phyloP scores from a whole-genome alignment of 2,797 vertebrate species.

The Lycodopsis pacificus region DNA sequence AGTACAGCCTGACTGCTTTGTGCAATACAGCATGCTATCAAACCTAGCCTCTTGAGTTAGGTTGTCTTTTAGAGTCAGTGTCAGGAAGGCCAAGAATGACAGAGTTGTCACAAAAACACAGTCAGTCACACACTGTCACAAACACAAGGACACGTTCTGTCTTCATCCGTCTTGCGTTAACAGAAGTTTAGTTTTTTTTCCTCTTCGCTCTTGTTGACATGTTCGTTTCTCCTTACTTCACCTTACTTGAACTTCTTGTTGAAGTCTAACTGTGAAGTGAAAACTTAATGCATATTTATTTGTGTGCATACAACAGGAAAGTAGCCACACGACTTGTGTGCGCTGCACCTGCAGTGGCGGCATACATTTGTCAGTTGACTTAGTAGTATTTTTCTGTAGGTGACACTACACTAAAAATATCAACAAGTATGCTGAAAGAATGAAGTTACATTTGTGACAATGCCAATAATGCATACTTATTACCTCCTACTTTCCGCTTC shows the following conservation, averaged over 20 bases:
- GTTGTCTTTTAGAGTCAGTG: conserved; percentile 58
- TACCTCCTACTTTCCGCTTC: background rate
- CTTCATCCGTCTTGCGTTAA: conserved; percentile 52
- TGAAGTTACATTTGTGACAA: background rate
- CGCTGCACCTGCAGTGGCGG: background rate
- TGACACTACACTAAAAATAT: background rate
- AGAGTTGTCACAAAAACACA: conserved; percentile 51
- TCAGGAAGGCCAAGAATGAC: conserved; percentile 64
- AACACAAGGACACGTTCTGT: conserved; percentile 60
- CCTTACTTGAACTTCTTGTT: conserved; percentile 26
- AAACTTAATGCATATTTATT: background rate
- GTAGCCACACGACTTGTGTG: background rate
- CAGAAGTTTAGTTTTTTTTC: conserved; percentile 36
- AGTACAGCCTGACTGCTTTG: conserved; percentile 48
- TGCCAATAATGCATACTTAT: background rate
- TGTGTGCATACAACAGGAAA: background rate
- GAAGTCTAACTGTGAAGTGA: background rate
- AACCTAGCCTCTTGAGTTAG: conserved; percentile 56
- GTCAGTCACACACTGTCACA: conserved; percentile 45
- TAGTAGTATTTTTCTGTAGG: background rate
- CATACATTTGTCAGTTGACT: background rate
- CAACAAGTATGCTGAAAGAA: background rate
- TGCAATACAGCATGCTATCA: conserved; percentile 44
- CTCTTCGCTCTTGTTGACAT: conserved; percentile 25
- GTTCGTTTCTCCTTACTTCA: conserved; percentile 29